Base-by-base conservation (phyloP, 2,113 vertebrate genomes). In the Anas platyrhynchos region DNA sequence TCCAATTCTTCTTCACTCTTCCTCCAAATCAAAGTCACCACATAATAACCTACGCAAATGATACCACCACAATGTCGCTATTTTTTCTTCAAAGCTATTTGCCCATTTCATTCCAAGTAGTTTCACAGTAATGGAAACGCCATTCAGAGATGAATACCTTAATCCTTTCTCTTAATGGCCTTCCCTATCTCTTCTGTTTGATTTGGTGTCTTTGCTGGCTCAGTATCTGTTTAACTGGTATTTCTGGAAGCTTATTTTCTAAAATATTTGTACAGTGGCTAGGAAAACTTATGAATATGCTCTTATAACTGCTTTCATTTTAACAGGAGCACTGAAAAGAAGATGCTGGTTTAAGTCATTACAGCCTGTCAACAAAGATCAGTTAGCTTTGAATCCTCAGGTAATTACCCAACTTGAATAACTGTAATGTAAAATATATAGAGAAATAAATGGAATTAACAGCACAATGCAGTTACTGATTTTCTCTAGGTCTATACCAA, bases 61-160 rank as follows among this genome's bases (percentile, higher is more conserved):
- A 83, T 84, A 78, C 48, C 66, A 91, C 66, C 69, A 72, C 46
- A 52, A 58, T 85, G 62, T 58, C 85, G 69, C 66, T 75, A 73
- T 79, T 88, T 96, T 88, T 95, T 31, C 32, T 93, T 80, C 67
- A 91, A 91, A 94, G 41, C 79, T 95, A 85, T 94, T 91, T 93
- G 66, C 78, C 75, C 67, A 76, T 96, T 95, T 90, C 72, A 89
- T 94, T 93, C 79, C 79, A 88, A 96, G 82, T 48, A 91, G 67
- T 83, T 93, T 94, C 85, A 86, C 71, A 76, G 84, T 89, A 93
- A 97, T 91, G 75, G 92, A 97, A 96, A 96, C 2, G 8, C 78
- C 93, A 93, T 88, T 97, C 82, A 87, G 84, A 95, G 88, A 89
- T 66, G 32, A 95, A 94, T 89, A 97, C 95, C 82, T 95, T 93